These are phyloP conservation scores for Mayetiola destructor DNA, from an alignment of 2,888 invertebrate species.

Conservation along the genomic window DNA sequence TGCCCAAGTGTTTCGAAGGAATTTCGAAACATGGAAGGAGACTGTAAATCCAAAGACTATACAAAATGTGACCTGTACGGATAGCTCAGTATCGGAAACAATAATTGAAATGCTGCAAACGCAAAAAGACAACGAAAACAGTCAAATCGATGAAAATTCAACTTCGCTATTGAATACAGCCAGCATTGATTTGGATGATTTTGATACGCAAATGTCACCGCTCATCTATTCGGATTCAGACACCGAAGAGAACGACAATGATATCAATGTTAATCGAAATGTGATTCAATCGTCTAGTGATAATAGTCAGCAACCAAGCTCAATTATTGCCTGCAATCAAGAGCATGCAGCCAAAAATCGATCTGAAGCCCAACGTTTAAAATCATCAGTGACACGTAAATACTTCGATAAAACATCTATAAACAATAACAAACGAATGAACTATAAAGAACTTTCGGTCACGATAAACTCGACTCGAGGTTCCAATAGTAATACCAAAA, in stretches of 20 bases:
- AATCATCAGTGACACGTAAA: neutral
- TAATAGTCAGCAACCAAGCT: neutral
- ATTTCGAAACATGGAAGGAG: neutral
- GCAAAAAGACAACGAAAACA: neutral
- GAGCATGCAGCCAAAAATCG: neutral
- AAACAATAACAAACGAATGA: neutral
- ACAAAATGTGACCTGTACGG: neutral
- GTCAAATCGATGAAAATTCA: neutral
- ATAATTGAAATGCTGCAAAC: neutral
- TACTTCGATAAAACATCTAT: neutral
- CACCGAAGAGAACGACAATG: neutral
- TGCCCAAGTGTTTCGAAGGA: neutral
- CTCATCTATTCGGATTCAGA: neutral
- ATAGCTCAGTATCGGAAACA: no score
- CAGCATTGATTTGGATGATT: neutral
- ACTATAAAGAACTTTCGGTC: neutral
- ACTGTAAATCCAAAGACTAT: neutral
- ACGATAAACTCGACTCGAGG: neutral
- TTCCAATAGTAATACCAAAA: no score
- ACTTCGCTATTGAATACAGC: neutral
- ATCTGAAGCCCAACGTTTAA: neutral
- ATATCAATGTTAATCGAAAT: neutral
- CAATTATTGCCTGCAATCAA: neutral
- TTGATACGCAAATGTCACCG: neutral
- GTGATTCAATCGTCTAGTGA: neutral